phyloP scores from a whole-genome alignment of 2,797 vertebrate genomes.

The Lagorchestes hirsutus region DNA sequence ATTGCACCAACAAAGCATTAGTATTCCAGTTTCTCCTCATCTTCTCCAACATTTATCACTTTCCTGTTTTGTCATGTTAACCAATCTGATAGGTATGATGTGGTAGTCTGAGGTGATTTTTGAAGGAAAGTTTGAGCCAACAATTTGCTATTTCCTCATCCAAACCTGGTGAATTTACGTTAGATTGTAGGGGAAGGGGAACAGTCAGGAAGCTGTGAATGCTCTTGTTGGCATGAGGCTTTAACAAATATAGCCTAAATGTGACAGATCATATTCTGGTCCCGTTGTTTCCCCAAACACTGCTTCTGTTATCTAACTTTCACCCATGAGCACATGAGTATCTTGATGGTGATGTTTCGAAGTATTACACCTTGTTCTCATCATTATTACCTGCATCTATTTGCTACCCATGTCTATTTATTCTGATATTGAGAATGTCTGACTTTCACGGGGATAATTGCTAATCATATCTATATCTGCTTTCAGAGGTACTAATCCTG shows the following conservation, averaged over 20 bases:
- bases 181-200: neutral
- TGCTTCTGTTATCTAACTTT: neutral
- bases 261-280: neutral
- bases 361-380: neutral
- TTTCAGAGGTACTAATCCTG: neutral
- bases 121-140: neutral
- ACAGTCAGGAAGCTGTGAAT: neutral
- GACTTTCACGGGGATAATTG: neutral
- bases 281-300: neutral
- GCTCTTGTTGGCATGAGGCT: neutral
- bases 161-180: neutral
- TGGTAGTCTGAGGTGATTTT: neutral
- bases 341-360: neutral
- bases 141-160: neutral
- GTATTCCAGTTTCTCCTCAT: too few species aligned
- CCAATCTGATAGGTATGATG: too few species aligned
- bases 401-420: neutral
- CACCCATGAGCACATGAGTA: neutral
- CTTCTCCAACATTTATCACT: too few species aligned
- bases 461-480: neutral
- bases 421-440: neutral
- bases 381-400: neutral
- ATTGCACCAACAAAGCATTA: too few species aligned
- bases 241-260: neutral
- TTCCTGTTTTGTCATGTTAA: too few species aligned